These are phyloP conservation scores for Oryctolagus cuniculus DNA, from an alignment of 2,113 vertebrate species.

Conservation along the genomic window DNA sequence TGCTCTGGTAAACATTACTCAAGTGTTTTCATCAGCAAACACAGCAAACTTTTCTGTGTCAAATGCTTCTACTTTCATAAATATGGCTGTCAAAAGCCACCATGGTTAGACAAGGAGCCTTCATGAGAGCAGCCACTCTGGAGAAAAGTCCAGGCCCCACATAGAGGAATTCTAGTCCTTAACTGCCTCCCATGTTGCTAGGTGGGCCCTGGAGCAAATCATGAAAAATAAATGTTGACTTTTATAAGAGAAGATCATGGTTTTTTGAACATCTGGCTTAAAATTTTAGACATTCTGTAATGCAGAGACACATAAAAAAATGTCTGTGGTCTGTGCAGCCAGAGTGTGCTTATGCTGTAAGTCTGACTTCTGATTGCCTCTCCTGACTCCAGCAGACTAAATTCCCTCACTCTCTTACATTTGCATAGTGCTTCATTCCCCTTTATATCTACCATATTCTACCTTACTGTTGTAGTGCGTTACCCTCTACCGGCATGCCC, in stretches of 20 bases:
- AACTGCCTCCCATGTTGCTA: background rate
- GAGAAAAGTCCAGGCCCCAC: background rate
- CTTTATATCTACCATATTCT: background rate
- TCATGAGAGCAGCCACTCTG: background rate
- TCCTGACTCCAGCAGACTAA: background rate
- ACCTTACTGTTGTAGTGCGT: background rate
- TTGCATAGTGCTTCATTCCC: background rate
- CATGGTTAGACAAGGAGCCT: background rate
- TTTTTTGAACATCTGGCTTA: background rate
- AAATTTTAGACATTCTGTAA: conserved; percentile 31
- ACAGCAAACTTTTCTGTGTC: background rate
- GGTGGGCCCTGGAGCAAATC: background rate
- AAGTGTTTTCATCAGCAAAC: background rate
- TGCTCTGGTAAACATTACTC: background rate
- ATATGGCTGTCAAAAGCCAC: background rate
- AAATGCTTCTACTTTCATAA: background rate
- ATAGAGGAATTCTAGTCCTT: background rate
- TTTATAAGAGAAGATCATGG: background rate
- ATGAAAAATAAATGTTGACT: background rate
- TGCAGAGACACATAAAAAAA: background rate
- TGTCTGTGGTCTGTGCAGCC: background rate
- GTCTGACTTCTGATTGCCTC: background rate
- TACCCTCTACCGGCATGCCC: background rate
- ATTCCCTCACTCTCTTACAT: background rate
- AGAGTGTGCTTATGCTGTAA: background rate